Evolutionary conservation across 2,797 vertebrate species (phyloP).

Genomic region (Poecilia wingei): DNA sequence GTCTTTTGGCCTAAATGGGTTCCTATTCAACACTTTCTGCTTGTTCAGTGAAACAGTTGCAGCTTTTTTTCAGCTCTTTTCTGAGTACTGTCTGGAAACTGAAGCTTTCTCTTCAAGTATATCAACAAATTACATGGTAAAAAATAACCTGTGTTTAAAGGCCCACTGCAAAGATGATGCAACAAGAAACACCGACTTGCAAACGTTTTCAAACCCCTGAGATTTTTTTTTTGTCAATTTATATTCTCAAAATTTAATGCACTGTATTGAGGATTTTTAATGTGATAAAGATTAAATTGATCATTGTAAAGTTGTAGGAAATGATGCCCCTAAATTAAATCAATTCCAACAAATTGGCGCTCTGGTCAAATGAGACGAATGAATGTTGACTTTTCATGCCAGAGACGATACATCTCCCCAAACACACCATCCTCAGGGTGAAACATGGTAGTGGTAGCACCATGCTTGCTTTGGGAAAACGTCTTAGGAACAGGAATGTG

Average conservation of each 20-base stretch:
- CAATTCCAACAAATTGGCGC: not conserved
- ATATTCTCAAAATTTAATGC: not conserved
- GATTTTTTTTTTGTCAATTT: not conserved
- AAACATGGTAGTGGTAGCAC: not conserved
- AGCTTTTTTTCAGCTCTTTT: not conserved
- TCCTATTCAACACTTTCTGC: not conserved
- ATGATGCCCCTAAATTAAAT: not conserved
- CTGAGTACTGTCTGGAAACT: conserved; percentile 14
- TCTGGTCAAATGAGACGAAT: not conserved
- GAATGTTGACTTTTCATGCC: not conserved
- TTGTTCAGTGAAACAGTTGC: not conserved
- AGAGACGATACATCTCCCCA: not conserved
- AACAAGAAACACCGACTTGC: not conserved
- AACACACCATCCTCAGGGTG: not conserved
- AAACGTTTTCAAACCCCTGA: not conserved
- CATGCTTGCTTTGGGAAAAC: not conserved
- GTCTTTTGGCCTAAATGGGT: conserved; percentile 13
- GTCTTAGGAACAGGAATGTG: not conserved
- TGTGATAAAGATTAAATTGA: not conserved
- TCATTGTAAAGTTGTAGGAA: not conserved
- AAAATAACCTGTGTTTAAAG: not conserved
- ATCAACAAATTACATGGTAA: conserved; percentile 16
- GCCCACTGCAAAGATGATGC: not conserved
- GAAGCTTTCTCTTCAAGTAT: conserved; percentile 9
- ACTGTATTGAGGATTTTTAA: not conserved